Percentiles rank a stretch among this genome's conserved stretches.
Evolutionary conservation across 64 coral and sea anemone genomes (phyloP).

Genomic region (Acropora yongei): DNA sequence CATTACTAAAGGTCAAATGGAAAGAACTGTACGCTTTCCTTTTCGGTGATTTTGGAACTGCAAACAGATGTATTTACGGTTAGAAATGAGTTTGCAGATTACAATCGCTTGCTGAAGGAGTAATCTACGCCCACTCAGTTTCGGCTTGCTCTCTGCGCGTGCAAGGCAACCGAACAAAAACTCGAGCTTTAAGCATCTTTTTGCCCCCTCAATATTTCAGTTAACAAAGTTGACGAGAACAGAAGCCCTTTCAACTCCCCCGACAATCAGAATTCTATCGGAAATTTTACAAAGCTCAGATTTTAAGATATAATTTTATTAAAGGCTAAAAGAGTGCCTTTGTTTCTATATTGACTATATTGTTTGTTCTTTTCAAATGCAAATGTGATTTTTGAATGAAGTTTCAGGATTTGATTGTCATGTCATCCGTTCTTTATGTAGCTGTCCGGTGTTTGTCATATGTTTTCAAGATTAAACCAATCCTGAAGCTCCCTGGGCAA

Average conservation of each 20-base stretch:
- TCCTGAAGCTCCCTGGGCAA: conserved; percentile 8
- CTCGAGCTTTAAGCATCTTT: too few species aligned
- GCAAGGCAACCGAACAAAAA: background rate
- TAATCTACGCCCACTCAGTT: conserved; percentile 29
- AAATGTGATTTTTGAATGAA: conserved; percentile 18
- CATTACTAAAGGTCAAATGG: too few species aligned
- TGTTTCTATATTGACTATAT: conserved; percentile 22
- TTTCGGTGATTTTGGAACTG: background rate
- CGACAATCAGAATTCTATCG: background rate
- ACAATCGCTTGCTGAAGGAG: background rate
- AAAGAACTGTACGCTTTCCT: background rate
- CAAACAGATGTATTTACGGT: background rate
- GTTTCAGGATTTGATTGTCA: conserved; percentile 20
- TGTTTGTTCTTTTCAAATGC: conserved; percentile 18
- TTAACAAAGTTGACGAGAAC: background rate
- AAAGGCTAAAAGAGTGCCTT: background rate
- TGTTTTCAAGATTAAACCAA: conserved; percentile 29
- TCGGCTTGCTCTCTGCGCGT: conserved; percentile 37
- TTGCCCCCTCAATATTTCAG: background rate
- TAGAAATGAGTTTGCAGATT: background rate
- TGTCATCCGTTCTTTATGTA: background rate
- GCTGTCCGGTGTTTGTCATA: background rate
- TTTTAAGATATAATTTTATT: background rate
- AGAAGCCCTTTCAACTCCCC: background rate
- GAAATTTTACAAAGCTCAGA: background rate